Base-by-base conservation (phyloP, 2,113 vertebrate genomes). In the Raja brachyura region DNA sequence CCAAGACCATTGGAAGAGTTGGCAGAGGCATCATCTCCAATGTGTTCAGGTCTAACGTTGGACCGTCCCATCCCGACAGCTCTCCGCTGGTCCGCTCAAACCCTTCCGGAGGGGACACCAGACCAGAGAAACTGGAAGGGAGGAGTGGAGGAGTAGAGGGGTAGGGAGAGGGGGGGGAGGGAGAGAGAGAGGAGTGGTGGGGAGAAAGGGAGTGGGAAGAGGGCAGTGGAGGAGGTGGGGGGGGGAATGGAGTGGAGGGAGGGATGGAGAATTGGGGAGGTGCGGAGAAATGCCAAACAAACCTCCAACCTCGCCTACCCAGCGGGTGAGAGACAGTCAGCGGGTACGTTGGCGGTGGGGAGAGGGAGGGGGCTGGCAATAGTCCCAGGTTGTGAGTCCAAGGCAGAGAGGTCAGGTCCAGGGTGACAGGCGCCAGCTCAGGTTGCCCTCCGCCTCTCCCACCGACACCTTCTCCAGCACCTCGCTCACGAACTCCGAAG, bases 401-500 rank as follows among this genome's bases (percentile, higher is more conserved):
- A 48, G 39, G 39, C 39, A 48, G 39, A 48, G 39, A 48, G 39
- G 39, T 48, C 39, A 48, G 39, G 39, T 48, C 39, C 39, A 39
- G 66, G 88, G 7, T 20, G 13, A 14, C 9, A 1, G 13, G 20
- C 33, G 90, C 54, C 90, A 92, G 94, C 28, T 78, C 93, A 0
- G 94, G 78, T 66, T 94, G 94, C 93, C 94, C 94, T 54, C 61
- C 54, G 77, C 95, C 93, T 95, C 95, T 74, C 94, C 94, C 0
- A 94, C 94, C 0, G 94, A 94, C 22, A 95, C 96, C 93, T 95
- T 95, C 20, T 95, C 96, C 94, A 96, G 93, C 79, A 96, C 96
- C 93, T 95, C 95, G 94, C 96, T 95, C 93, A 96, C 96, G 93
- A 96, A 96, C 94, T 96, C 96, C 94, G 96, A 96, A 95, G 96